Percentiles rank a stretch among this genome's conserved stretches.
These are phyloP conservation scores for Pseudococcus longispinus DNA, from an alignment of 2,888 invertebrate species.

Conservation along the genomic window DNA sequence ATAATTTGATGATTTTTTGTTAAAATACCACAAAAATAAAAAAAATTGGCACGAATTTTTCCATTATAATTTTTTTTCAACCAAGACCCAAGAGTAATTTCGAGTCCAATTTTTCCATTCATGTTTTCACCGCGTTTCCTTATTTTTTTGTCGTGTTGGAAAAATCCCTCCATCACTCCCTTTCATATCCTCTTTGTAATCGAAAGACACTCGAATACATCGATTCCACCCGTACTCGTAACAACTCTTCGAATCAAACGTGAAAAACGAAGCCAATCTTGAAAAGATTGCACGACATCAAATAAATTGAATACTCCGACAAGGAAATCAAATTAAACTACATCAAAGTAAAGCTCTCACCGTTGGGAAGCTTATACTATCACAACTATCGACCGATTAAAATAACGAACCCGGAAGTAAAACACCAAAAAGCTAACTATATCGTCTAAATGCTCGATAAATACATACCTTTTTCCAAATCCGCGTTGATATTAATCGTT, in stretches of 20 bases:
- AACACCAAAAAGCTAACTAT: background rate
- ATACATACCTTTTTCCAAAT: slow-evolving; percentile 82
- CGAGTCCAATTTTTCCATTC: no score
- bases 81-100: no score
- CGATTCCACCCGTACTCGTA: background rate
- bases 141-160: no score
- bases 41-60: no score
- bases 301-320: background rate
- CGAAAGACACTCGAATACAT: background rate
- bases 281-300: background rate
- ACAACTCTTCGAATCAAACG: background rate
- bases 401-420: background rate
- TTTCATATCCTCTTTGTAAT: background rate
- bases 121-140: no score
- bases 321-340: background rate
- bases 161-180: no score
- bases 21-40: no score
- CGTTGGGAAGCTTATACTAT: background rate
- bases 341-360: background rate
- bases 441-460: slow-evolving; percentile 21
- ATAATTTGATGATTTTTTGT: no score
- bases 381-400: background rate
- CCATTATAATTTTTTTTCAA: no score
- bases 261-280: background rate
- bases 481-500: slow-evolving; percentile 90